Evolutionary conservation across 2,888 invertebrate genomes (phyloP).

Genomic region (Malthinus flaveolus): DNA sequence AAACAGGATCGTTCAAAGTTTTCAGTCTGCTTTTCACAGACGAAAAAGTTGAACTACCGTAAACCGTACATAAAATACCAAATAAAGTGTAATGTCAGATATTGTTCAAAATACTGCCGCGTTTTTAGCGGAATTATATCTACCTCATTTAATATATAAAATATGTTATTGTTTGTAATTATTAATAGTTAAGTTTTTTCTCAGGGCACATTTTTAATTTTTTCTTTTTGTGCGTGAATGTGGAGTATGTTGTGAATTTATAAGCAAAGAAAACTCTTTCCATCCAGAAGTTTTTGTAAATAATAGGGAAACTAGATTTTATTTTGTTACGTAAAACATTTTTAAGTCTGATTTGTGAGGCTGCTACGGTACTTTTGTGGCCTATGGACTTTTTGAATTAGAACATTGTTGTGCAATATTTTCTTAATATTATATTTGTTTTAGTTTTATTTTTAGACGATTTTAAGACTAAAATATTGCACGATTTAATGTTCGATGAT

Average conservation of each 20-base stretch:
- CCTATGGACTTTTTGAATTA: conserved; percentile 39
- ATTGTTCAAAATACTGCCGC: conserved; percentile 44
- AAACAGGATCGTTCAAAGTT: too few relatives aligned
- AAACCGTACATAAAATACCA: conserved; percentile 12
- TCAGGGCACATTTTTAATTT: conserved; percentile 45
- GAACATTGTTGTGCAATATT: conserved; percentile 26
- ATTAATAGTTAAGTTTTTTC: conserved; percentile 43
- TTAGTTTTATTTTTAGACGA: conserved; percentile 14
- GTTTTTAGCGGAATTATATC: conserved; percentile 41
- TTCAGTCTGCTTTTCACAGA: too few relatives aligned
- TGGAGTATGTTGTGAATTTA: conserved; percentile 35
- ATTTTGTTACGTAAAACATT: conserved; percentile 25
- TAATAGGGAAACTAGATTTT: conserved; percentile 6
- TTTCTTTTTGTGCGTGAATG: conserved; percentile 27
- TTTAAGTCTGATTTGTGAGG: conserved; percentile 51
- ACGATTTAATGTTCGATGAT: conserved; percentile 20
- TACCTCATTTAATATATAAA: conserved; percentile 46
- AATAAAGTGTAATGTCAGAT: conserved; percentile 29
- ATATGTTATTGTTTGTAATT: conserved; percentile 40
- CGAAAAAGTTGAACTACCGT: too few relatives aligned
- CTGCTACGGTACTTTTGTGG: conserved; percentile 50
- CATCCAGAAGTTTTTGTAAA: conserved; percentile 35
- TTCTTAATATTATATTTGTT: conserved; percentile 11
- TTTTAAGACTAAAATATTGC: conserved; percentile 23
- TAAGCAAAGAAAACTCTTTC: conserved; percentile 33